These are phyloP conservation scores for Temnothorax nylanderi DNA, from an alignment of 1,140 invertebrate species.

Conservation along the genomic window DNA sequence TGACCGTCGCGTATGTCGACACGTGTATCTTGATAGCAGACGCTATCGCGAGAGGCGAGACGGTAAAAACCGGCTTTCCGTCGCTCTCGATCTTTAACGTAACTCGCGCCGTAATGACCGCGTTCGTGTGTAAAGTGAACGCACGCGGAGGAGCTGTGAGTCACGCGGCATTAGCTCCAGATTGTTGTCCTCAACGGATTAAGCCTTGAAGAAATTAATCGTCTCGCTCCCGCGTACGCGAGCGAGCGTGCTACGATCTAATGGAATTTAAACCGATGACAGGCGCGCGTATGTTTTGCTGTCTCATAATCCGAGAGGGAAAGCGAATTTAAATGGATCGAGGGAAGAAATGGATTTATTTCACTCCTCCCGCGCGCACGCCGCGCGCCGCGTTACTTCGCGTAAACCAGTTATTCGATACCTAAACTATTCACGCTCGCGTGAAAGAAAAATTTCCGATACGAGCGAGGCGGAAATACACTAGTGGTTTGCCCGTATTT, in stretches of 20 bases:
- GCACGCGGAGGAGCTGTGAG: conserved; percentile 4
- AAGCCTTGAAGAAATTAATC: conserved; percentile 50
- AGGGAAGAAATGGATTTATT: conserved; percentile 19
- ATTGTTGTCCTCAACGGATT: conserved; percentile 45
- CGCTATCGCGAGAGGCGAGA: not conserved
- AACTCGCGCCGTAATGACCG: conserved; percentile 6
- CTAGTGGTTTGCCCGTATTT: not conserved
- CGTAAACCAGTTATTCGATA: conserved; percentile 11
- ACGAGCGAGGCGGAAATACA: not conserved
- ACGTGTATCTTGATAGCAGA: conserved; percentile 1
- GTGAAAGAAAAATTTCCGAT: conserved; percentile 43
- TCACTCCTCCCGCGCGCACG: not conserved
- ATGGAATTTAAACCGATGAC: conserved; percentile 25
- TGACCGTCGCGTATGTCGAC: not conserved
- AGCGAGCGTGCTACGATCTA: not conserved
- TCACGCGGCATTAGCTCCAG: conserved; percentile 38
- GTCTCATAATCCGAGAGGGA: conserved; percentile 16
- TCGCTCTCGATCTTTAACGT: conserved; percentile 38
- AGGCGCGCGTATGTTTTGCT: not conserved
- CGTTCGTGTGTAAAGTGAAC: not conserved
- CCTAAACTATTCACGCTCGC: conserved; percentile 4
- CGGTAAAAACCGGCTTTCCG: conserved; percentile 17
- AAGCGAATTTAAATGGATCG: conserved; percentile 12
- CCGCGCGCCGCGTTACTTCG: not conserved
- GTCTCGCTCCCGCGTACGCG: conserved; percentile 12